A percentile compares a stretch with the other conserved stretches of the same genome.
These are phyloP conservation scores for Oncopodura yosiiana DNA, from an alignment of 1,140 invertebrate genomes.

Conservation along the genomic window DNA sequence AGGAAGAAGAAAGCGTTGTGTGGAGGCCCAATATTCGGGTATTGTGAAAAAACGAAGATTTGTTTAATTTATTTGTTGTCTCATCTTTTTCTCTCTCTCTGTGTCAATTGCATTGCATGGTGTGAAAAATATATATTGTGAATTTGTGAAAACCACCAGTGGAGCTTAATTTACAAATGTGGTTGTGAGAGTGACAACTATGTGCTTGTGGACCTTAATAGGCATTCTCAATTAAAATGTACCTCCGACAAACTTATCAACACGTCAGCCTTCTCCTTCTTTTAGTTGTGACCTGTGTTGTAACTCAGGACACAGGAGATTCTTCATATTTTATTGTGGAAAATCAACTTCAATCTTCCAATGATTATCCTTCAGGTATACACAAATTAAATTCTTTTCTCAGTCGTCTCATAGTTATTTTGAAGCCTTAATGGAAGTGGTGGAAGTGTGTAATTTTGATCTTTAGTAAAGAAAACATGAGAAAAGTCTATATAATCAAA, in stretches of 20 bases:
- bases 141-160: no score
- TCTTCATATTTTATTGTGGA: background rate
- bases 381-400: no score
- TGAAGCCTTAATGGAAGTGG: no score
- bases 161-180: conserved; percentile 3
- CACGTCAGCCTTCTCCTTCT: conserved; percentile 7
- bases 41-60: background rate
- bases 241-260: conserved; percentile 8
- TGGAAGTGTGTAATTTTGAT: no score
- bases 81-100: background rate
- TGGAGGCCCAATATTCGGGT: no score
- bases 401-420: no score
- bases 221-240: conserved; percentile 11
- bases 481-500: no score
- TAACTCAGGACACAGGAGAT: background rate
- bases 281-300: background rate
- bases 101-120: no score
- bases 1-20: no score
- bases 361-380: conserved; percentile 3
- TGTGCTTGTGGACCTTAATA: conserved; percentile 9
- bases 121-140: no score
- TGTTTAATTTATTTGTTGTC: background rate
- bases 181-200: conserved; percentile 6
- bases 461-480: no score
- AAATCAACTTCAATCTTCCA: conserved; percentile 1